phyloP scores from a whole-genome alignment of 2,797 vertebrate species.

The Pachyuromys duprasi region DNA sequence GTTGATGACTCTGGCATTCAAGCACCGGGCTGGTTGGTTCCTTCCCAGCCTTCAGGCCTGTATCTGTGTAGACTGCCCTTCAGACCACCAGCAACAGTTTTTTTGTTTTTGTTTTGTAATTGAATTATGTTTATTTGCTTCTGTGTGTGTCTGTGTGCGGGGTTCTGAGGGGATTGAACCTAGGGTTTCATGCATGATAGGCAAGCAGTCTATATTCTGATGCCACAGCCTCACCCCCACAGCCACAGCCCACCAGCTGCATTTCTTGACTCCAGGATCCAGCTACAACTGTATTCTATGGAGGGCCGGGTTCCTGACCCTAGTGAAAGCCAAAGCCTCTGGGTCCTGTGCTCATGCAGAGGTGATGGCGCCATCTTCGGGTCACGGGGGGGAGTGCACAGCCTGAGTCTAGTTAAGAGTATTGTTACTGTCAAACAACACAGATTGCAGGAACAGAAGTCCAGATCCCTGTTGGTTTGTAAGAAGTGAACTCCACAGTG shows the following conservation, averaged over 20 bases:
- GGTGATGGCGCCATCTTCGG: constrained; percentile 52
- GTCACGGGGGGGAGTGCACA: background rate
- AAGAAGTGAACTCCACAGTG: background rate
- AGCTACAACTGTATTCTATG: background rate
- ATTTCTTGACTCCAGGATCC: background rate
- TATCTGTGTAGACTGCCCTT: background rate
- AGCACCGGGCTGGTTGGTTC: background rate
- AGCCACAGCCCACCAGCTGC: background rate
- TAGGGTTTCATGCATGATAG: background rate
- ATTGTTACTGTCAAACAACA: background rate
- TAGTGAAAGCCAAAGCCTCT: background rate
- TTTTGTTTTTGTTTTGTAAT: too few relatives aligned
- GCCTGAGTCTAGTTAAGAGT: background rate
- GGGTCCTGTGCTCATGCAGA: background rate
- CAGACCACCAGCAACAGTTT: background rate
- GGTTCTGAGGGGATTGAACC: background rate
- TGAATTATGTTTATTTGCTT: background rate
- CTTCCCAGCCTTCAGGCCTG: background rate
- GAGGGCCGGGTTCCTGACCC: background rate
- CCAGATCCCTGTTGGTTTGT: background rate
- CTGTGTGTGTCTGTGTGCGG: background rate
- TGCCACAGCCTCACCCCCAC: background rate
- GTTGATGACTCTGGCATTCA: background rate
- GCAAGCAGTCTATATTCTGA: background rate
- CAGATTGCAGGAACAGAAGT: background rate